Evolutionary conservation across 2,797 vertebrate genomes (phyloP).

Genomic region (Pangasius larnaudii): DNA sequence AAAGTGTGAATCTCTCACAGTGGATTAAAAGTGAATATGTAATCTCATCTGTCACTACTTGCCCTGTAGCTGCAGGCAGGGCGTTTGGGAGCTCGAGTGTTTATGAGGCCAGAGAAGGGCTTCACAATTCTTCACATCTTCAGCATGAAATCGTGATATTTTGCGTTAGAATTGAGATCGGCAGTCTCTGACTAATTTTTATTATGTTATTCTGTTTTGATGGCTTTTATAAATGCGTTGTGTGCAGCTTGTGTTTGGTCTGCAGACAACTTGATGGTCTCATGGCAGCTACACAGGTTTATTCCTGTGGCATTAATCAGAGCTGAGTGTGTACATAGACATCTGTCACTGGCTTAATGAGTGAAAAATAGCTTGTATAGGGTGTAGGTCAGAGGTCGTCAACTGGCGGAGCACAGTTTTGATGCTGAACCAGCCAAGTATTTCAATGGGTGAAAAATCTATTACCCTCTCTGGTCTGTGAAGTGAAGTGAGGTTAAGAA

Average conservation of each 20-base stretch:
- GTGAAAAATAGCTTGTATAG: neutral
- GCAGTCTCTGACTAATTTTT: neutral
- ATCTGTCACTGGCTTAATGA: conserved; percentile 3
- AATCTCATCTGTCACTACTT: conserved; percentile 2
- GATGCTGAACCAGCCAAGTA: neutral
- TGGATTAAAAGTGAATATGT: conserved; percentile 19
- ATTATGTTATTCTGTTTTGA: neutral
- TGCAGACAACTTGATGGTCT: neutral
- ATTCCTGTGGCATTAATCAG: neutral
- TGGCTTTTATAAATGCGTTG: neutral
- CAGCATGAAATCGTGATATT: neutral
- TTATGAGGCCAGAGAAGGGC: neutral
- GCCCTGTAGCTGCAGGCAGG: neutral
- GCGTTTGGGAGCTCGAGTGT: neutral
- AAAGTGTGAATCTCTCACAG: neutral
- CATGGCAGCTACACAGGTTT: neutral
- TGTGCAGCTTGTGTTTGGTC: neutral
- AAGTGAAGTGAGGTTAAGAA: neutral
- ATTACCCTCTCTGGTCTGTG: neutral
- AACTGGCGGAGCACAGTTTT: neutral
- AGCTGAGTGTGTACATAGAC: neutral
- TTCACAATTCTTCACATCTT: neutral
- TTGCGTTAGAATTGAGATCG: neutral
- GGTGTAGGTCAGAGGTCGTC: neutral
- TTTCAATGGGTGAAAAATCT: neutral